A percentile compares a stretch with the other conserved stretches of the same genome.
Conservation (phyloP, 2,888 invertebrate genomes). For the Criorhina ranunculi region DNA sequence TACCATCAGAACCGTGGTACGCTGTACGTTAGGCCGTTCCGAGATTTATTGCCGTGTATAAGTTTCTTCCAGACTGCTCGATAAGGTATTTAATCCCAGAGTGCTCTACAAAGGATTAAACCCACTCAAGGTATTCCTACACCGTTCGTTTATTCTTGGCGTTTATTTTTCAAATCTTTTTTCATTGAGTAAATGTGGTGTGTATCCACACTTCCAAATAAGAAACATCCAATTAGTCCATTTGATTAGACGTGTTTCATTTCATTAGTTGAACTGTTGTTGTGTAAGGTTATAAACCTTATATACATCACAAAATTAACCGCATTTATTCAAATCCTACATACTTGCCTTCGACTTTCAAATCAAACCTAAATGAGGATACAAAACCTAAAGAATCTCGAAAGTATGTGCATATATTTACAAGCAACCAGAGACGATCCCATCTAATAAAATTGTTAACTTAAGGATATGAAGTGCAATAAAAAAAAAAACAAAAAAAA, state of each 20-base stretch:
- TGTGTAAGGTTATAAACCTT: not conserved
- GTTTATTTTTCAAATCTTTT: no score
- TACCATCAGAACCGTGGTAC: no score
- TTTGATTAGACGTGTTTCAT: not conserved
- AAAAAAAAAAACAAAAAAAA: conserved; percentile 56
- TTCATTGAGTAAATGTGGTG: no score
- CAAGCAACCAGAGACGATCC: conserved; percentile 28
- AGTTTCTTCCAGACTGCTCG: no score
- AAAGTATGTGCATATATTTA: conserved; percentile 19
- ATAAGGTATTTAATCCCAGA: no score
- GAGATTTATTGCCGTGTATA: no score
- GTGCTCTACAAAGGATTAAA: no score
- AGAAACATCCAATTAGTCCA: conserved; percentile 34
- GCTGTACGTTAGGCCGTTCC: no score
- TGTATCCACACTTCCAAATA: not conserved
- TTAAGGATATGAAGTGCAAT: conserved; percentile 57
- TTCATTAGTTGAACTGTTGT: conserved; percentile 8
- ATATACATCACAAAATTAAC: conserved; percentile 22
- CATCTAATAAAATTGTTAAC: conserved; percentile 60
- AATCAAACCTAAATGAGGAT: conserved; percentile 1
- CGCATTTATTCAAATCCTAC: conserved; percentile 14
- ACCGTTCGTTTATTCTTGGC: no score
- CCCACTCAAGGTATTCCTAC: no score
- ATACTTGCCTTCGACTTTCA: not conserved
- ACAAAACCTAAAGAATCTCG: not conserved